These are phyloP conservation scores for Psilanteris sp. DNA, from an alignment of 1,140 invertebrate species.

Conservation along the genomic window DNA sequence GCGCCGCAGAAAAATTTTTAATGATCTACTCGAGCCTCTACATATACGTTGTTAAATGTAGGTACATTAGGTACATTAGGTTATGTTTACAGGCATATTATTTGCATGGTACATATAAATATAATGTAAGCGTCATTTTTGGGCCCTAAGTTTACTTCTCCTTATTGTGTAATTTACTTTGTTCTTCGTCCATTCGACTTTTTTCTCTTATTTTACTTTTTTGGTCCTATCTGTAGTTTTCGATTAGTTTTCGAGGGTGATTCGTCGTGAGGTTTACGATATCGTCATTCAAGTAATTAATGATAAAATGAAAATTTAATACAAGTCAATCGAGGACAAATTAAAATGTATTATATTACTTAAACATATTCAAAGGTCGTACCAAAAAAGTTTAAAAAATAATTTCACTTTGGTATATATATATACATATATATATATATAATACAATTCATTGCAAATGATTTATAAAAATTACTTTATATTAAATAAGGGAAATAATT, in stretches of 20 bases:
- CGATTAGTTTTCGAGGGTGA: slow-evolving; percentile 16
- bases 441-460: no score
- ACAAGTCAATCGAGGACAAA: no score
- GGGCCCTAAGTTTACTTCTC: slow-evolving; percentile 69
- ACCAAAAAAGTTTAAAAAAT: no score
- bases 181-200: slow-evolving; percentile 44
- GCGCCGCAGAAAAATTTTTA: slow-evolving; percentile 52
- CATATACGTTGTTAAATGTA: slow-evolving; percentile 54
- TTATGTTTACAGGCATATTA: slow-evolving; percentile 60
- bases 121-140: slow-evolving; percentile 69
- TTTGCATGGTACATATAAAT: slow-evolving; percentile 64
- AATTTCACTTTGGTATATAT: no score
- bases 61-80: slow-evolving; percentile 59
- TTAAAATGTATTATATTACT: no score
- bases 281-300: no score
- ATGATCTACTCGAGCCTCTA: slow-evolving; percentile 53
- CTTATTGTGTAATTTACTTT: slow-evolving; percentile 67
- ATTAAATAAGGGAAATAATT: no score
- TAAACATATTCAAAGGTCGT: no score
- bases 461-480: no score
- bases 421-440: no score
- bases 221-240: slow-evolving; percentile 38
- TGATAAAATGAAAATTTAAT: no score
- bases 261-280: slow-evolving; percentile 11
- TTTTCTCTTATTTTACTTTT: slow-evolving; percentile 10